Percentiles rank a stretch among this genome's conserved stretches.
These are phyloP conservation scores for Liparis tanakae DNA, from an alignment of 2,797 vertebrate species.

Conservation along the genomic window DNA sequence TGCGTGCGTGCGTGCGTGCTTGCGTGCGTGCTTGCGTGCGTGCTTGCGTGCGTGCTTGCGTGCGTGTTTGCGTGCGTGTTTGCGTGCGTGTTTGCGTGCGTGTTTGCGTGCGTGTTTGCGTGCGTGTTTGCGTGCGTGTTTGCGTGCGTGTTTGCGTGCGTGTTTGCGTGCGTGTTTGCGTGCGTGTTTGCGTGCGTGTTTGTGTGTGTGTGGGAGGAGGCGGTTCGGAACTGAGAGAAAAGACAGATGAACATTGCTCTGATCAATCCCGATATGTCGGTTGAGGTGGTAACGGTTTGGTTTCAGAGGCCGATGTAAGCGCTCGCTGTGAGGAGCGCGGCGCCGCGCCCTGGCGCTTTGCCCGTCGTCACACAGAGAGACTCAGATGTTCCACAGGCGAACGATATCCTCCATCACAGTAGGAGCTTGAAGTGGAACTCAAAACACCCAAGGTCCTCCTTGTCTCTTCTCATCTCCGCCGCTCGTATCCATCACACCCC, in stretches of 20 bases:
- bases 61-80: no score
- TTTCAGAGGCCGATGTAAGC: conserved; percentile 34
- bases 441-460: conserved; percentile 70
- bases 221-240: conserved; percentile 12
- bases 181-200: not conserved
- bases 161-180: not conserved
- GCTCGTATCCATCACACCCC: conserved; percentile 71
- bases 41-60: no score
- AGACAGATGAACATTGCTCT: conserved; percentile 22
- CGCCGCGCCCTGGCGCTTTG: conserved; percentile 19
- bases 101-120: not conserved
- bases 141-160: not conserved
- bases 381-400: conserved; percentile 48
- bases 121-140: not conserved
- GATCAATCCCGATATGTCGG: conserved; percentile 26
- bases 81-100: not conserved
- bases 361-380: conserved; percentile 42
- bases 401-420: conserved; percentile 56
- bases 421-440: conserved; percentile 63
- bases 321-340: conserved; percentile 20
- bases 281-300: conserved; percentile 28
- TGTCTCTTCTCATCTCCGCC: conserved; percentile 62
- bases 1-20: not conserved
- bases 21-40: not conserved
- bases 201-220: conserved; percentile 6